Evolutionary conservation across 2,888 invertebrate genomes (phyloP).

Genomic region (Chironomus riparius): DNA sequence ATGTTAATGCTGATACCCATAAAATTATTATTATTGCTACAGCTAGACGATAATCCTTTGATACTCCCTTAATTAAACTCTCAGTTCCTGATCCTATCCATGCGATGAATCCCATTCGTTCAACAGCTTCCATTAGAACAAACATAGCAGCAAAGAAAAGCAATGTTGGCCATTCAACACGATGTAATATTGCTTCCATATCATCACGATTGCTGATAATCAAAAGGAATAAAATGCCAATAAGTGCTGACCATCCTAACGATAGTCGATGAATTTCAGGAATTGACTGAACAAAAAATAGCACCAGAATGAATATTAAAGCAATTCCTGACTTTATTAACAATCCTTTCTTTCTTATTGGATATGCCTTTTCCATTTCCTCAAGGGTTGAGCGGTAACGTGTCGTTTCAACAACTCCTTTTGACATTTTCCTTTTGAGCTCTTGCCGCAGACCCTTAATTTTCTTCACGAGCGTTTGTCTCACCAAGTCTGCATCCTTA

Average conservation of each 20-base stretch:
- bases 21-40: slow-evolving; percentile 70
- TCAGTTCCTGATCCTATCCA: slow-evolving; percentile 44
- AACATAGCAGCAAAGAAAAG: slow-evolving; percentile 23
- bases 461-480: slow-evolving; percentile 49
- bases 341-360: slow-evolving; percentile 49
- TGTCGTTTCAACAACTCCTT: slow-evolving; percentile 37
- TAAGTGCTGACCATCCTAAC: slow-evolving; percentile 57
- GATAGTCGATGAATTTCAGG: slow-evolving; percentile 50
- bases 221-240: slow-evolving; percentile 53
- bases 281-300: slow-evolving; percentile 57
- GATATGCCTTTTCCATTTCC: slow-evolving; percentile 49
- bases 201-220: slow-evolving; percentile 46
- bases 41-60: slow-evolving; percentile 53
- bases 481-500: slow-evolving; percentile 54
- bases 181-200: slow-evolving; percentile 20
- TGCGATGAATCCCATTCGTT: slow-evolving; percentile 18
- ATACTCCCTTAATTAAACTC: slow-evolving; percentile 53
- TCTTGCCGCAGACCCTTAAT: slow-evolving; percentile 46
- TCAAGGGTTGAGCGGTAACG: slow-evolving; percentile 47
- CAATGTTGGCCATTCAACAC: slow-evolving; percentile 20
- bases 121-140: slow-evolving; percentile 23
- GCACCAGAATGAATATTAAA: slow-evolving; percentile 47
- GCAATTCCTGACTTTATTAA: slow-evolving; percentile 52
- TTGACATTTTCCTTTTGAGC: slow-evolving; percentile 44
- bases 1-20: slow-evolving; percentile 79